phyloP scores from a whole-genome alignment of 1,140 invertebrate genomes.

The Atta texana region DNA sequence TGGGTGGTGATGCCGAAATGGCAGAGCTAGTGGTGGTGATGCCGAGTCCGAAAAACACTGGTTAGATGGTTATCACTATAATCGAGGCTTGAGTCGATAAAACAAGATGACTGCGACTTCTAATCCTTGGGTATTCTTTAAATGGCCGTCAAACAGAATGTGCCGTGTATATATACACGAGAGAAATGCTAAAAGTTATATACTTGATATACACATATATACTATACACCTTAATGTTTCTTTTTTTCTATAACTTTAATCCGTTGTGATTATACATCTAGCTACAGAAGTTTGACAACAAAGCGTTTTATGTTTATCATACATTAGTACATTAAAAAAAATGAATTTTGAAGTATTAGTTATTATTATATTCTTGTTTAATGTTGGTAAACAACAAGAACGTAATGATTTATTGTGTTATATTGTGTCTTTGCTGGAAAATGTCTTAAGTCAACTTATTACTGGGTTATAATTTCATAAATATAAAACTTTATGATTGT shows the following conservation, averaged over 20 bases:
- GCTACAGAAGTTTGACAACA: background rate
- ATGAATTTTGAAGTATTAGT: no score
- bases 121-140: constrained; percentile 69
- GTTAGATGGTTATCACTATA: constrained; percentile 69
- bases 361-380: no score
- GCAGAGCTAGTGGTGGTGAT: constrained; percentile 28
- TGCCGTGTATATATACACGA: background rate
- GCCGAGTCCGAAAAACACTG: constrained; percentile 51
- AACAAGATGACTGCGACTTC: constrained; percentile 60
- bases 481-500: no score
- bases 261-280: background rate
- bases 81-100: constrained; percentile 57
- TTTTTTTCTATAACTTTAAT: background rate
- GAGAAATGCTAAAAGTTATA: background rate
- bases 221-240: background rate
- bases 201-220: background rate
- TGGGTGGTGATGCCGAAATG: constrained; percentile 44
- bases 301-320: no score
- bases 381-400: no score
- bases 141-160: constrained; percentile 52
- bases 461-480: no score
- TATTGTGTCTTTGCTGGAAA: no score
- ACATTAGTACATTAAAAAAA: no score
- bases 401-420: no score
- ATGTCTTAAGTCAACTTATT: no score